phyloP scores from a whole-genome alignment of 2,113 vertebrate species.

The Acrocephalus kingi region DNA sequence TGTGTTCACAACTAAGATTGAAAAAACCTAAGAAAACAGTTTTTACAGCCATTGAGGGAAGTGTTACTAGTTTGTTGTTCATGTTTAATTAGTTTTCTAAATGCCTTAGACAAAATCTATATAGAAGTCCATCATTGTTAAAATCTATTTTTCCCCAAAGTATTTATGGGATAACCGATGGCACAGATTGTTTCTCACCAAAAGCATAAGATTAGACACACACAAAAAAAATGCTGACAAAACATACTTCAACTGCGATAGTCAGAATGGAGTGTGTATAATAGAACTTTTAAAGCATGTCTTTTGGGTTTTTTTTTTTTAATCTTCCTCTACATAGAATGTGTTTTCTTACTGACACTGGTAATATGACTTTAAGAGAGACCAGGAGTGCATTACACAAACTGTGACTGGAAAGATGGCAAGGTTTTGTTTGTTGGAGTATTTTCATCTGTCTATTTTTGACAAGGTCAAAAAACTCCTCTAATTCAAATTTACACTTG shows the following conservation, averaged over 20 bases:
- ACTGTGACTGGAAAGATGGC: not conserved
- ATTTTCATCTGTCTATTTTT: not conserved
- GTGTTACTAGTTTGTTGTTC: not conserved
- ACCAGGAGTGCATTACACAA: not conserved
- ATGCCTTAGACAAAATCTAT: not conserved
- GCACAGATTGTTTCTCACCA: not conserved
- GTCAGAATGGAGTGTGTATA: not conserved
- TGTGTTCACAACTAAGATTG: not conserved
- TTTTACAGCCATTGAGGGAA: not conserved
- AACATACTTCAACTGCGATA: not conserved
- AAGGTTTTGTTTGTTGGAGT: not conserved
- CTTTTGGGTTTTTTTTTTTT: not conserved
- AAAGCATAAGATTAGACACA: not conserved
- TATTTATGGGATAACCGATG: not conserved
- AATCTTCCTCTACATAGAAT: not conserved
- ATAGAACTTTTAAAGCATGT: not conserved
- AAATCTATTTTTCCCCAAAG: not conserved
- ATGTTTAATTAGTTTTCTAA: not conserved
- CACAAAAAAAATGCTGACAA: not conserved
- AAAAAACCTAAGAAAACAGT: not conserved
- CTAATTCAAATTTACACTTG: conserved; percentile 19
- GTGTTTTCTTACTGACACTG: not conserved
- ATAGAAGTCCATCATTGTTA: not conserved
- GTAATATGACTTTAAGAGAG: not conserved
- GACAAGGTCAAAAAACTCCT: not conserved